These are phyloP conservation scores for Vanessa cardui DNA, from an alignment of 2,888 invertebrate species.

Conservation along the genomic window DNA sequence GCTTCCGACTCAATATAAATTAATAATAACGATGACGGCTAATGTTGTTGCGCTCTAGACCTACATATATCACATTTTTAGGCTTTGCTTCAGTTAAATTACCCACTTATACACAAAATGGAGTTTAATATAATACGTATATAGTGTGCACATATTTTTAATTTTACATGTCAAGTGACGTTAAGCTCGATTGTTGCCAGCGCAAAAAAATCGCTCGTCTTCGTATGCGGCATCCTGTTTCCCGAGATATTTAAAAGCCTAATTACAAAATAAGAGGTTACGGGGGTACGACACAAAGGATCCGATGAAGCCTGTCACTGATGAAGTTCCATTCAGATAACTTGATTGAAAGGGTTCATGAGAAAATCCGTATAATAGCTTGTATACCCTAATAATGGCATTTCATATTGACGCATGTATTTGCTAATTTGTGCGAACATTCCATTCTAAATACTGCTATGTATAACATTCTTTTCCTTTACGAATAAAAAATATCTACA, in stretches of 20 bases:
- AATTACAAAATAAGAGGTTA: constrained; percentile 68
- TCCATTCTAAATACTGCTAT: constrained; percentile 10
- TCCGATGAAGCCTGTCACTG: constrained; percentile 60
- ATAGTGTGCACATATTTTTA: neutral
- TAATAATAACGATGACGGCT: too few relatives aligned
- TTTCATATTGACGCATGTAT: constrained; percentile 56
- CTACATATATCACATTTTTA: too few relatives aligned
- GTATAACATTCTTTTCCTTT: neutral
- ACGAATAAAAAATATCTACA: neutral
- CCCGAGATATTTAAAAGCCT: constrained; percentile 61
- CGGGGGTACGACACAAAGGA: constrained; percentile 61
- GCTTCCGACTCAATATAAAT: too few relatives aligned
- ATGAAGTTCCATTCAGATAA: constrained; percentile 70
- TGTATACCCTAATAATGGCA: constrained; percentile 52
- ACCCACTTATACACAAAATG: too few relatives aligned
- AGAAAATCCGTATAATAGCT: constrained; percentile 54
- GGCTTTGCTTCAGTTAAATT: too few relatives aligned
- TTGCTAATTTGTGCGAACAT: constrained; percentile 50
- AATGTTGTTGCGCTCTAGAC: too few relatives aligned
- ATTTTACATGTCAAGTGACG: constrained; percentile 1
- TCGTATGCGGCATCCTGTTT: constrained; percentile 62
- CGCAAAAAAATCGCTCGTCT: constrained; percentile 20
- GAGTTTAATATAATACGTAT: too few relatives aligned
- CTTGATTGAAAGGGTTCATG: constrained; percentile 70
- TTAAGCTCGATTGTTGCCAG: constrained; percentile 11